Evolutionary conservation across 2,797 vertebrate genomes (phyloP).

Genomic region (Oreochromis mossambicus): DNA sequence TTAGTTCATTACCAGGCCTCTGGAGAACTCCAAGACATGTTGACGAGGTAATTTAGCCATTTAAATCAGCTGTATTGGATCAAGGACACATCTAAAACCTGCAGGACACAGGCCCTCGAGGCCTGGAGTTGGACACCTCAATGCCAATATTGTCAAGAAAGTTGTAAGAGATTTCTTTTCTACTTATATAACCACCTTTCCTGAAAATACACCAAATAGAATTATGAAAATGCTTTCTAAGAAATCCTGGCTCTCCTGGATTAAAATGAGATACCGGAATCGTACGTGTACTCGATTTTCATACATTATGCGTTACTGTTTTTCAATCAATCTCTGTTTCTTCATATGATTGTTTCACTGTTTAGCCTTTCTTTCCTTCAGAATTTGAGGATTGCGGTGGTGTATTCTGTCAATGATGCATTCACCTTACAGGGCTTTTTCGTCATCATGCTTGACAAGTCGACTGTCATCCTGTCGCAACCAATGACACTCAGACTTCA

Average conservation of each 20-base stretch:
- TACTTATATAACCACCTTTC: neutral
- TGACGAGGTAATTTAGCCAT: neutral
- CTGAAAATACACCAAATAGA: neutral
- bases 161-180: neutral
- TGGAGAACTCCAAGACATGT: neutral
- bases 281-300: neutral
- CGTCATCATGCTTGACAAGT: slow-evolving; percentile 61
- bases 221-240: neutral
- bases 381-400: slow-evolving; percentile 6
- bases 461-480: slow-evolving; percentile 60
- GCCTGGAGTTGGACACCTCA: neutral
- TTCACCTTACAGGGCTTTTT: slow-evolving; percentile 55
- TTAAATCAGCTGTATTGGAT: neutral
- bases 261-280: neutral
- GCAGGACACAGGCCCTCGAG: accelerated
- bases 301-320: neutral
- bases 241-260: neutral
- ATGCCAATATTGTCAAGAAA: neutral
- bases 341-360: neutral
- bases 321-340: neutral
- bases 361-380: neutral
- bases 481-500: slow-evolving; percentile 58
- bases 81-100: neutral
- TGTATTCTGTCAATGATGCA: slow-evolving; percentile 39
- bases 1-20: neutral